Conservation (phyloP, 2,113 vertebrate species). For the Gulo gulo region DNA sequence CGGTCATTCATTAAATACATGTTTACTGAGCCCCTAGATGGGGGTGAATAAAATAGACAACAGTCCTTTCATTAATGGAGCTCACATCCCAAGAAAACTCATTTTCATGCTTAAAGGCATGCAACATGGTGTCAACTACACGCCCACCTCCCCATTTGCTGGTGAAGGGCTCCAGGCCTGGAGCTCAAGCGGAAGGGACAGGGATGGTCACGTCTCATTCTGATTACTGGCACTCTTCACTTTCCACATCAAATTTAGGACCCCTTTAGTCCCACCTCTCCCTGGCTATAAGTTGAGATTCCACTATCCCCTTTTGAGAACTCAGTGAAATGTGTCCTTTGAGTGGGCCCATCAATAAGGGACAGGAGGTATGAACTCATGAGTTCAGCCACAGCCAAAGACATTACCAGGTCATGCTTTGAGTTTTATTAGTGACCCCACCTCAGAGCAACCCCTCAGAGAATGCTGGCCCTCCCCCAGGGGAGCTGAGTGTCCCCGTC, state of each 20-base stretch:
- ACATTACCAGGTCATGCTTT: not conserved
- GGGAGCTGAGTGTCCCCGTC: not conserved
- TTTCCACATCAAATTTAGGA: not conserved
- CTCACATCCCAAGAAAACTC: not conserved
- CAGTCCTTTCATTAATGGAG: not conserved
- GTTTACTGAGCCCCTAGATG: not conserved
- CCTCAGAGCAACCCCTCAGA: not conserved
- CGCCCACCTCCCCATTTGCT: not conserved
- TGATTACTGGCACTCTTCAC: not conserved
- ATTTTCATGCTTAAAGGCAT: not conserved
- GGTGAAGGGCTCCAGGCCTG: rapidly evolving
- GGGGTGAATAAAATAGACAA: not conserved
- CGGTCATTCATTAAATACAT: not conserved
- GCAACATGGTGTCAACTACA: too few relatives aligned
- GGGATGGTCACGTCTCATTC: not conserved
- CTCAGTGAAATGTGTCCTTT: rapidly evolving
- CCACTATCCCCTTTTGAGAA: not conserved
- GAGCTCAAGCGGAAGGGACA: not conserved
- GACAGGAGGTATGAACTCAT: too few relatives aligned
- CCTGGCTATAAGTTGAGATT: not conserved
- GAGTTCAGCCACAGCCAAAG: not conserved
- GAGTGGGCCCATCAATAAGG: not conserved
- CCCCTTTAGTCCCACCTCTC: rapidly evolving
- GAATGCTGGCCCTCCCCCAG: rapidly evolving
- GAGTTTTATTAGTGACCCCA: constrained; percentile 52